Evolutionary conservation across 2,888 invertebrate species (phyloP), one percentile per base, ranked within the genome.

Genomic region (Sesia bembeciformis): DNA sequence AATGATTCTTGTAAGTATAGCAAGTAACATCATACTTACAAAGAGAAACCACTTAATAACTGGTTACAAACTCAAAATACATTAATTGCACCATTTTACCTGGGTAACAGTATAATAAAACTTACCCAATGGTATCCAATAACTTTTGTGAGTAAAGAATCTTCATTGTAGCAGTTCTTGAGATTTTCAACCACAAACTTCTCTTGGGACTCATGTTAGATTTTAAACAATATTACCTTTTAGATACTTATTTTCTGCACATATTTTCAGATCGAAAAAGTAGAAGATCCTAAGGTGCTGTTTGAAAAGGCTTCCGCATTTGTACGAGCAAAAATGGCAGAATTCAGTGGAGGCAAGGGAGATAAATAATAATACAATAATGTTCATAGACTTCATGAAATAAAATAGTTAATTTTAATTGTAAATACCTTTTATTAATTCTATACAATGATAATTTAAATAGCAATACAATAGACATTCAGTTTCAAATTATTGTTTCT

Each of bases 201-300:
- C 23, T 23, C 23, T 23, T 23, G 23, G 23, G 23, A 23, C 23
- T 23, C 23, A 23, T 23, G 23, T 23, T 23, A 23, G 23, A 8
- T 56, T 53, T 50, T 52, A 23, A 39, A 54, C 50, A 52, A 8
- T 50, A 43, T 40, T 52, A 8, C 43, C n/a, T 38, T 23, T 23
- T n/a, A 55, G 4, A 23, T 39, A 39, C 5, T n/a, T 39, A 40
- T 53, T n/a, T 49, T 52, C 39, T 40, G 7, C 8, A 23, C 23
- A 53, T 7, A 40, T 49, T 60, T 85, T 89, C 82, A 97, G 96
- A 91, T 97, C 61, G 96, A 96, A 4, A 92, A 93, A 75, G 95
- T 97, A 4, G 96, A 97, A 81, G 95, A 97, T 64, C 97, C 97
- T 3, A 81, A 88, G 58, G 93, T 92, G 64, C 73, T 97, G 65